Base-by-base conservation (phyloP, 2,113 vertebrate genomes). In the Anarrhichthys ocellatus region DNA sequence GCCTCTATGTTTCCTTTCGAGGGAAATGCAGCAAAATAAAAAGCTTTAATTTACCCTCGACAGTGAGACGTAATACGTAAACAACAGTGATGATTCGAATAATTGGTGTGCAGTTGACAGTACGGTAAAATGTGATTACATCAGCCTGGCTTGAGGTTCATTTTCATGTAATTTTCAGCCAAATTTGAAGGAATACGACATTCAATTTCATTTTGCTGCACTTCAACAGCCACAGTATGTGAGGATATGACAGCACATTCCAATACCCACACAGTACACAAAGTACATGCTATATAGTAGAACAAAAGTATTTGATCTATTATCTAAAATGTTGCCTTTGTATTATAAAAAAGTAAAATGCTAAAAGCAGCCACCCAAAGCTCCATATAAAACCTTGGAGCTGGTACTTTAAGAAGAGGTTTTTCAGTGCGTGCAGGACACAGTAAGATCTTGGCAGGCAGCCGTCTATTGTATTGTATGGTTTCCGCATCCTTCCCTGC, bases 391-490 rank as follows among this genome's bases (percentile, higher is more conserved):
- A 84, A 80, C 61, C 68, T 83, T 70, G 59, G 63, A 80, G 61
- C 11, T 67, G 50, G 70, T 76, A 50, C 66, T 38, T 63, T 40
- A 69, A 52, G 64, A 8, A 32, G 71, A 82, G 42, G 83, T 89
- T 87, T 78, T 76, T 75, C 65, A 67, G 34, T 64, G 64, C 13
- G 11, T 48, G 78, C 48, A 76, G 73, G 80, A 87, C 85, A 65
- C 76, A 62, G 71, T 81, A 66, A 90, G 65, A 65, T 27, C 59
- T 89, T 94, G 91, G 88, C 93, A 91, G 71, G 84, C 86, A 85
- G 90, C 88, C 9, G 64, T 70, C 80, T 62, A 15, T 67, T 85
- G 88, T 77, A 89, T 88, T 93, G 92, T 90, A 85, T 68, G 68
- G 63, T 85, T 87, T 88, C 84, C 89, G 71, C 76, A 73, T 88